phyloP scores from a whole-genome alignment of 2,888 invertebrate genomes.

The Rambutsinella grinnellia region DNA sequence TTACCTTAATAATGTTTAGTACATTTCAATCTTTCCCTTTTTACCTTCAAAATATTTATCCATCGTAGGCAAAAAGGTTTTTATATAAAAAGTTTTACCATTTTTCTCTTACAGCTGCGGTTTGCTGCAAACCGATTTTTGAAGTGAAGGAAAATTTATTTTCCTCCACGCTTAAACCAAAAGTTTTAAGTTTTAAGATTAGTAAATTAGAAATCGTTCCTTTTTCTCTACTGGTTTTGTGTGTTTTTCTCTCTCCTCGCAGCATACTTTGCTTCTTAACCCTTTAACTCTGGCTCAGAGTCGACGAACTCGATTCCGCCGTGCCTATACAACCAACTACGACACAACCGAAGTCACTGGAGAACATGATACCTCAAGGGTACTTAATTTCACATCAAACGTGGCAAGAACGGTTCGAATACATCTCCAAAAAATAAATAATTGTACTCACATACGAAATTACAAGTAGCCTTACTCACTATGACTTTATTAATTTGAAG shows the following conservation, averaged over 20 bases:
- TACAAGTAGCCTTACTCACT: too few species aligned
- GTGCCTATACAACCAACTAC: conserved; percentile 93
- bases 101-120: too few species aligned
- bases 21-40: too few species aligned
- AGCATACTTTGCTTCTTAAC: conserved; percentile 83
- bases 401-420: conserved; percentile 66
- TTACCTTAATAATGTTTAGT: too few species aligned
- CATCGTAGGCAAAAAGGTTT: too few species aligned
- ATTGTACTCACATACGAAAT: too few species aligned
- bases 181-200: too few species aligned
- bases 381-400: conserved; percentile 66
- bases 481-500: not conserved
- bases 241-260: conserved; percentile 48
- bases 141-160: not conserved
- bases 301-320: conserved; percentile 85
- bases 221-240: not conserved
- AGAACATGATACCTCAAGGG: conserved; percentile 65
- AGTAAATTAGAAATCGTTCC: conserved; percentile 5
- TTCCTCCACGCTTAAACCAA: not conserved
- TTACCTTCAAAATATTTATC: too few species aligned
- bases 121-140: not conserved
- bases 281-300: conserved; percentile 87
- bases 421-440: too few species aligned
- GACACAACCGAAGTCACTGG: conserved; percentile 64
- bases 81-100: too few species aligned